Base-by-base conservation (phyloP, 1,140 invertebrate species). In the Drosophila aff. region DNA sequence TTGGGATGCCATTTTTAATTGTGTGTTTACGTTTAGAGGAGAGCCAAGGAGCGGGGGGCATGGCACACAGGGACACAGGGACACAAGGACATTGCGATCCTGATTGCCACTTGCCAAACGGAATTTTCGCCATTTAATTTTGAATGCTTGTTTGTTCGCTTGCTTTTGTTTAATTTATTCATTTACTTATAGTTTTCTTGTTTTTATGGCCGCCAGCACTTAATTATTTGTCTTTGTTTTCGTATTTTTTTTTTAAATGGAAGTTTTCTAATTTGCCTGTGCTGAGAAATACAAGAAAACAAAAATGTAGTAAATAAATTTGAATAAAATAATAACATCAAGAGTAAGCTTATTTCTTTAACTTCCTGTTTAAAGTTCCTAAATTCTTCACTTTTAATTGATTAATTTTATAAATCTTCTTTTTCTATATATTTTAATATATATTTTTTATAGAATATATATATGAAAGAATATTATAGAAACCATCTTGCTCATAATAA, bases 11-110 rank as follows among this genome's bases (percentile, higher is more conserved):
- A 59, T 69, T 82, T 87, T 87, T 76, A 86, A 86, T 84, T 84
- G 81, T 80, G 67, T 84, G 81, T 84, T 83, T 84, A 69, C 77
- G 81, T 84, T 83, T 83, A 66, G 66, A 69, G 64, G 40, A 44
- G 44, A 44, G 44, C 11, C 38, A 47, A n/a, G 49, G 15, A 63
- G 33, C 49, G n/a, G 8, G 46, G 11, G 23, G 28, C 44, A 50
- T 16, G 50, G 10, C 41, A 44, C 43, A 50, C 55, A 41, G 38
- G 28, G 28, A 28, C 26, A 5, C 26, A 28, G 6, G 26, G 26
- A 28, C 31, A 9, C 31, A 31, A 66, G 46, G 63, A 79, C 75
- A 64, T 40, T 66, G 59, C 40, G 13, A 75, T 53, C 46, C 60
- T 76, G 75, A 86, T 82, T 87, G 82, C 67, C 82, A 65, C 71